These are phyloP conservation scores for Falco berigora DNA, from an alignment of 2,797 vertebrate genomes.

Conservation along the genomic window DNA sequence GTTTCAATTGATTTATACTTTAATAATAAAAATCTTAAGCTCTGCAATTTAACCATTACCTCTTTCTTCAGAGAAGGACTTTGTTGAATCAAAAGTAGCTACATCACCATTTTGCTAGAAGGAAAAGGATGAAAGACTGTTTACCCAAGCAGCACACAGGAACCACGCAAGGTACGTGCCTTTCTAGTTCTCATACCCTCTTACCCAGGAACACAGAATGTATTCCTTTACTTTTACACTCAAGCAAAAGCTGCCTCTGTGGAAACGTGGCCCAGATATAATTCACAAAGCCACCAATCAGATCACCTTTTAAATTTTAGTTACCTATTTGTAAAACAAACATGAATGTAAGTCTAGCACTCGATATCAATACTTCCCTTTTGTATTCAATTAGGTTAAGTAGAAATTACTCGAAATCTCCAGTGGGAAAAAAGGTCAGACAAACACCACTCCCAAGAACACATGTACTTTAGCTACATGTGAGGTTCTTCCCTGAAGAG, in stretches of 20 bases:
- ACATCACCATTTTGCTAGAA: conserved; percentile 47
- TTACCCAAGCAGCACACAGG: not conserved
- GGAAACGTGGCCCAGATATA: not conserved
- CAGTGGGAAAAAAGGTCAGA: not conserved
- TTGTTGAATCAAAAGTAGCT: conserved; percentile 3
- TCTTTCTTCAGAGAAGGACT: conserved; percentile 33
- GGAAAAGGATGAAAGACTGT: not conserved
- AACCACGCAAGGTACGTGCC: not conserved
- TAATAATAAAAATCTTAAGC: not conserved
- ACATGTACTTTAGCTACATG: not conserved
- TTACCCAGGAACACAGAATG: not conserved
- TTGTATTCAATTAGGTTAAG: not conserved
- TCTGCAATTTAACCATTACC: conserved; percentile 24
- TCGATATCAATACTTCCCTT: not conserved
- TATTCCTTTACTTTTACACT: not conserved
- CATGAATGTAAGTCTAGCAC: accelerated
- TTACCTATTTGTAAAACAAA: not conserved
- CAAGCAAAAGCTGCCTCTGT: not conserved
- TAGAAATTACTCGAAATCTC: not conserved
- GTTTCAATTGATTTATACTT: not conserved
- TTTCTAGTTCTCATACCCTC: not conserved
- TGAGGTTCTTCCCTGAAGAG: not conserved
- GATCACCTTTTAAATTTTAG: not conserved
- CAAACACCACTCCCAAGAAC: not conserved
- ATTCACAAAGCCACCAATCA: not conserved